These are phyloP conservation scores for Cryptosula pallasiana DNA, from an alignment of 2,888 invertebrate genomes.

Conservation along the genomic window DNA sequence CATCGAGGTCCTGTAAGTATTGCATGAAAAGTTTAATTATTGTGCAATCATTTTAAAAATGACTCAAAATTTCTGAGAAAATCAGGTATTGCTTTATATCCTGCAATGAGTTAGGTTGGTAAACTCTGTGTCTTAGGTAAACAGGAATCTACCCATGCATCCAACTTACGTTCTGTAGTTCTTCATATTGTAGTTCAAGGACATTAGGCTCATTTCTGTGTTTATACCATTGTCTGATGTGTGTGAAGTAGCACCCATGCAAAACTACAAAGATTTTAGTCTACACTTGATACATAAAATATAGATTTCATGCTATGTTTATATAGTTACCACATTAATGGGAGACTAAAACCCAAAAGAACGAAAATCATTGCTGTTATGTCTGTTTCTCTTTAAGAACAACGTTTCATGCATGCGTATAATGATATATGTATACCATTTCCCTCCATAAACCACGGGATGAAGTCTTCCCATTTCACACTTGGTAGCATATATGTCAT, in stretches of 20 bases:
- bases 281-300: background rate
- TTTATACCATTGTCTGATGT: background rate
- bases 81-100: no score
- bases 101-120: no score
- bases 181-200: background rate
- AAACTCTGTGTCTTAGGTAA: no score
- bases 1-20: no score
- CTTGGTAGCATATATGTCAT: background rate
- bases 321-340: no score
- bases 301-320: background rate
- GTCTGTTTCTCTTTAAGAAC: background rate
- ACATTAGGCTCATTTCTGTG: background rate
- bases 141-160: no score
- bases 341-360: no score
- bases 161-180: background rate
- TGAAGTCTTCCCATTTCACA: background rate
- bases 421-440: background rate
- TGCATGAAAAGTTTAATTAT: no score
- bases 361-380: no score
- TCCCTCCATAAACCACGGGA: background rate
- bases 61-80: no score
- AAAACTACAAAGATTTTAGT: background rate
- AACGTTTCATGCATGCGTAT: background rate
- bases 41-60: no score
- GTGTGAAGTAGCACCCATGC: background rate